phyloP scores from a whole-genome alignment of 2,888 invertebrate genomes.

The Ormia ochracea region DNA sequence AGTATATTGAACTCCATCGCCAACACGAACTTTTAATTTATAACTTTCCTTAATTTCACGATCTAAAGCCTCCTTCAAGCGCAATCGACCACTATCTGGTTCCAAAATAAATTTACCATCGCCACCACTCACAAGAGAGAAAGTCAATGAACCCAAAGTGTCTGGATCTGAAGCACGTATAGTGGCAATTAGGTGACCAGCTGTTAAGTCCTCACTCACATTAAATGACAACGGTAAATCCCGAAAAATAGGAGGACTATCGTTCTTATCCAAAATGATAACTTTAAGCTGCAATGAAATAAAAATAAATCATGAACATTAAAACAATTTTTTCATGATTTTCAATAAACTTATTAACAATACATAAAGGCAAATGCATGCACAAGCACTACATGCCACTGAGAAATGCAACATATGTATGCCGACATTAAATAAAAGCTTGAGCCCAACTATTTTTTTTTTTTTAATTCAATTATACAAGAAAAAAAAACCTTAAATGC shows the following conservation, averaged over 20 bases:
- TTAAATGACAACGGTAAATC: slow-evolving; percentile 84
- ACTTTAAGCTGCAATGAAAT: slow-evolving; percentile 86
- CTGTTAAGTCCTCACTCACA: slow-evolving; percentile 90
- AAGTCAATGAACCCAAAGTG: slow-evolving; percentile 86
- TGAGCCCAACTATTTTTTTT: slow-evolving; percentile 48
- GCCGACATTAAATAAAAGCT: slow-evolving; percentile 49
- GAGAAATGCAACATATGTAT: slow-evolving; percentile 47
- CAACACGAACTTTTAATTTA: slow-evolving; percentile 87
- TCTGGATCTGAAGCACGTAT: slow-evolving; percentile 91
- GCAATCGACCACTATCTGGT: slow-evolving; percentile 83
- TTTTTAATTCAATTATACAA: slow-evolving; percentile 66
- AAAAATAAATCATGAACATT: slow-evolving; percentile 54
- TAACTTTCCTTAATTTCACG: slow-evolving; percentile 89
- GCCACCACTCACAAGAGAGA: slow-evolving; percentile 83
- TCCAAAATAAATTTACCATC: slow-evolving; percentile 85
- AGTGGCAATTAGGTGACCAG: slow-evolving; percentile 86
- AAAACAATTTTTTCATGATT: slow-evolving; percentile 43
- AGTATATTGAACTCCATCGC: slow-evolving; percentile 91
- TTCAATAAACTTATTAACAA: slow-evolving; percentile 58
- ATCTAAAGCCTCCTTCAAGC: slow-evolving; percentile 87
- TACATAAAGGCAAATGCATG: background rate
- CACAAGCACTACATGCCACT: background rate
- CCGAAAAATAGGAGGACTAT: slow-evolving; percentile 93
- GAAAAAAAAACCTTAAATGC: slow-evolving; percentile 57
- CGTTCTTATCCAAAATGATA: slow-evolving; percentile 92